Evolutionary conservation across 1,140 invertebrate genomes (phyloP).

Genomic region (Aethina tumida): DNA sequence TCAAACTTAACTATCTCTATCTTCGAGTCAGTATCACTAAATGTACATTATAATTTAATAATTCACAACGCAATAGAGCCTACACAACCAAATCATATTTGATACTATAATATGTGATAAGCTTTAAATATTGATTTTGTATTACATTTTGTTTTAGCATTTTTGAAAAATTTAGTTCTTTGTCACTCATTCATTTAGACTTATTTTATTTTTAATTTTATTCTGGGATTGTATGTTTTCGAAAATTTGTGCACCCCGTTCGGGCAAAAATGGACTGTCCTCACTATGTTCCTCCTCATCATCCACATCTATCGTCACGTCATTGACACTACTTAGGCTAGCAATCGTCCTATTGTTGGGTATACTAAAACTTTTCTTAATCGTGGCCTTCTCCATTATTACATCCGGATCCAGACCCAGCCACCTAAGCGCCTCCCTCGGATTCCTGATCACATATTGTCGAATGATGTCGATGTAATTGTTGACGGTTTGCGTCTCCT

Average conservation of each 20-base stretch:
- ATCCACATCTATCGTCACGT: constrained; percentile 15
- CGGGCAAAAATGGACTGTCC: constrained; percentile 18
- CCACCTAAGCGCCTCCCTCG: constrained; percentile 38
- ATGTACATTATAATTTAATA: too few relatives aligned
- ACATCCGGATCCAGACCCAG: constrained; percentile 41
- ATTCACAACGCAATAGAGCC: too few relatives aligned
- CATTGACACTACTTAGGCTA: constrained; percentile 7
- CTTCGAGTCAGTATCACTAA: too few relatives aligned
- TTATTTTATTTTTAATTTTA: too few relatives aligned
- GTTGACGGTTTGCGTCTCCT: constrained; percentile 40
- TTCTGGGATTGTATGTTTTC: too few relatives aligned
- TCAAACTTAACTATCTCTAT: too few relatives aligned
- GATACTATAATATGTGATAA: too few relatives aligned
- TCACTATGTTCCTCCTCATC: constrained; percentile 16
- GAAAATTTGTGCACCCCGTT: constrained; percentile 15
- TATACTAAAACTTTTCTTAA: constrained; percentile 30
- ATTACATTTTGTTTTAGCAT: too few relatives aligned
- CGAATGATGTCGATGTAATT: constrained; percentile 30
- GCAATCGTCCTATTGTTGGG: constrained; percentile 18
- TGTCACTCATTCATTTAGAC: too few relatives aligned
- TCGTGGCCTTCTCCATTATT: constrained; percentile 25
- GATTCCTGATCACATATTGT: constrained; percentile 39
- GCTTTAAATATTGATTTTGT: too few relatives aligned
- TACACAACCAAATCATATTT: too few relatives aligned
- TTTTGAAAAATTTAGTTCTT: too few relatives aligned